Evolutionary conservation across 2,797 vertebrate genomes (phyloP).

Genomic region (Merluccius polli): DNA sequence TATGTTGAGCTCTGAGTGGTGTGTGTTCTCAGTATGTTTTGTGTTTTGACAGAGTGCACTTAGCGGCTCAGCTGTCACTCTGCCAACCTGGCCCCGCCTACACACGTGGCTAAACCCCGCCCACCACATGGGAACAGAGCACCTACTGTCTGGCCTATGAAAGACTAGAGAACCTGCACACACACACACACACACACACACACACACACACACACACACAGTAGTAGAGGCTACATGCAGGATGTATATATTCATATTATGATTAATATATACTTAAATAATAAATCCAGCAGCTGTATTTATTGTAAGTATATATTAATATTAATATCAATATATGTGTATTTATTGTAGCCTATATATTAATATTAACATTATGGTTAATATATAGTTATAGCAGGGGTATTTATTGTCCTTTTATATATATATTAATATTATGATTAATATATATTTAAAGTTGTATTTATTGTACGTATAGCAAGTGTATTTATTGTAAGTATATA

Average conservation of each 20-base stretch:
- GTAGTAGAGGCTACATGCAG: background rate
- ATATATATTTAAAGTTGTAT: too few relatives aligned
- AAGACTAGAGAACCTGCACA: background rate
- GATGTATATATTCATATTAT: background rate
- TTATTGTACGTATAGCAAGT: background rate
- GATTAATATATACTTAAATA: background rate
- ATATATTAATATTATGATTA: too few relatives aligned
- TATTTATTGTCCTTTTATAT: too few relatives aligned
- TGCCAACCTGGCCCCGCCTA: slow-evolving; percentile 37
- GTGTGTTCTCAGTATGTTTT: background rate
- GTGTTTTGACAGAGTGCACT: background rate
- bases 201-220: background rate
- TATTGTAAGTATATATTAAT: background rate
- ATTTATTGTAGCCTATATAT: too few relatives aligned
- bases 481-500: background rate
- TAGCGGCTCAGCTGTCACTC: slow-evolving; percentile 58
- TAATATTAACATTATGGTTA: too few relatives aligned
- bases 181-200: slow-evolving; percentile 3
- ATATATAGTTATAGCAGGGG: too few relatives aligned
- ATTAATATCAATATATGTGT: background rate
- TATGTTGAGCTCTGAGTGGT: background rate
- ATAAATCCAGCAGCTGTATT: too few relatives aligned
- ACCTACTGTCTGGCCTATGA: background rate
- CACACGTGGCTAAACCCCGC: fast-evolving
- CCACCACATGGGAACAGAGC: slow-evolving; percentile 8